Conservation (phyloP, 2,797 vertebrate species). For the Anniella stebbinsi region DNA sequence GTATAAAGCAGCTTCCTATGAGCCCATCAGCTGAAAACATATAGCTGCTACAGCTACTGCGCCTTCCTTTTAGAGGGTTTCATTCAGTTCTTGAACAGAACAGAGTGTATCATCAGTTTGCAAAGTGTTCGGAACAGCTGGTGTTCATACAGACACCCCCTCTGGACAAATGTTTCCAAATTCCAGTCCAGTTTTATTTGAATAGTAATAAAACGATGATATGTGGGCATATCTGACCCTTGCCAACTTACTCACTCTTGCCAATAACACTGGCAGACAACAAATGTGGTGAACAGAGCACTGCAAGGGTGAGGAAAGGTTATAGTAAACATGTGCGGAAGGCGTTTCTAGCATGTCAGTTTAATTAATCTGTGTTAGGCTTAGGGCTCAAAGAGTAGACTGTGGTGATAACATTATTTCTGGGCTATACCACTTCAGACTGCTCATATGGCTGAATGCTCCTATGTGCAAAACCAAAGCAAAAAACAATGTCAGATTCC, state of each 20-base stretch:
- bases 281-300: not conserved
- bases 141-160: not conserved
- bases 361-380: not conserved
- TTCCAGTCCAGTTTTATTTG: not conserved
- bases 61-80: not conserved
- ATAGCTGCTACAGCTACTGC: not conserved
- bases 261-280: not conserved
- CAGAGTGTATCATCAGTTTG: not conserved
- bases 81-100: constrained; percentile 3
- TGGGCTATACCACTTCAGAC: not conserved
- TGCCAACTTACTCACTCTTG: not conserved
- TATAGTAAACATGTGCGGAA: not conserved
- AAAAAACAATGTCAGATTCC: not conserved
- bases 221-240: not conserved
- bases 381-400: not conserved
- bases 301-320: not conserved
- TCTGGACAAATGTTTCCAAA: not conserved
- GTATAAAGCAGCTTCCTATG: not conserved
- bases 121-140: not conserved
- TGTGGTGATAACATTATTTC: not conserved
- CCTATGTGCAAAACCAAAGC: not conserved
- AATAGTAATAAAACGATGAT: not conserved
- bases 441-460: not conserved
- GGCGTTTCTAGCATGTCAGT: not conserved
- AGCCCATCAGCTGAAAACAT: not conserved